Conservation (phyloP, 2,797 vertebrate species). For the Squalus acanthias region DNA sequence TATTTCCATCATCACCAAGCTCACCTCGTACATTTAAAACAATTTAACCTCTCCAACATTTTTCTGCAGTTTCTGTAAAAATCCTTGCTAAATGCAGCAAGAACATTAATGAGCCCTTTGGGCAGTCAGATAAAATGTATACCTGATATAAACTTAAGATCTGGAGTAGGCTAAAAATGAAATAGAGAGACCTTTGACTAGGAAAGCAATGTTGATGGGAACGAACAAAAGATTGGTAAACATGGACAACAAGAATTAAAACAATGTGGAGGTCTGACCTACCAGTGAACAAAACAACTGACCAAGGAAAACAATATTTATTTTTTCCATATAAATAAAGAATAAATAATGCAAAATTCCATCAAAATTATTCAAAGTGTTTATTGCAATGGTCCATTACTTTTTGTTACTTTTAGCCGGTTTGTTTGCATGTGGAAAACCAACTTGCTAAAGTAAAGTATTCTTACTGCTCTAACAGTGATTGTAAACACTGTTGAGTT, state of each 20-base stretch:
- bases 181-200: not conserved
- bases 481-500: not conserved
- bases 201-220: not conserved
- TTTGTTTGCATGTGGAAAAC: not conserved
- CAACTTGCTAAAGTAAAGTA: not conserved
- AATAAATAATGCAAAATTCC: not conserved
- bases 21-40: not conserved
- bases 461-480: not conserved
- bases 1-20: not conserved
- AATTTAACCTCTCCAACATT: not conserved
- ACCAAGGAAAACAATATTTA: not conserved
- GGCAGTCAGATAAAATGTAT: not conserved
- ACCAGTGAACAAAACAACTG: not conserved
- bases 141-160: not conserved
- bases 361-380: not conserved
- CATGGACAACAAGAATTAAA: not conserved
- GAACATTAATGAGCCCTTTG: not conserved
- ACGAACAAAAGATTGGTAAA: not conserved
- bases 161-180: not conserved
- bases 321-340: not conserved
- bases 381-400: not conserved
- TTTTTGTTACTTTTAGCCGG: not conserved
- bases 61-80: slow-evolving; percentile 12
- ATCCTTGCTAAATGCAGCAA: not conserved
- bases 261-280: not conserved